These are phyloP conservation scores for Agonopterix alstromeriana DNA, from an alignment of 2,888 invertebrate genomes.

Conservation along the genomic window DNA sequence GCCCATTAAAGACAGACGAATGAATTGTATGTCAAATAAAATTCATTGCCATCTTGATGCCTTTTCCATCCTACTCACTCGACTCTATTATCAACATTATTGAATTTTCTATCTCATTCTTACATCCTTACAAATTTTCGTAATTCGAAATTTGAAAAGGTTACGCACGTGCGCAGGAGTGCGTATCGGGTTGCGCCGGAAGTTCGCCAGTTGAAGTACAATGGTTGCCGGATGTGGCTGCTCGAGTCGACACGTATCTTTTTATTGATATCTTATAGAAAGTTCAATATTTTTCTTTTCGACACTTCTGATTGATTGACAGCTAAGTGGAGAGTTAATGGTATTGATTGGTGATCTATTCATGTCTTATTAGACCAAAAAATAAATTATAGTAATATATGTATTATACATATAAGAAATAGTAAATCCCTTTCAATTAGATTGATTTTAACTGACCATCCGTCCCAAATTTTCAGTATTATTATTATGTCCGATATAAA, in stretches of 20 bases:
- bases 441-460: too few relatives aligned
- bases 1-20: conserved; percentile 10
- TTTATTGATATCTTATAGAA: conserved; percentile 71
- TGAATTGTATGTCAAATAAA: conserved; percentile 12
- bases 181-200: conserved; percentile 75
- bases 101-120: conserved; percentile 21
- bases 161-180: conserved; percentile 76
- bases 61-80: conserved; percentile 5
- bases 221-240: conserved; percentile 73
- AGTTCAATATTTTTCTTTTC: conserved; percentile 68
- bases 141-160: conserved; percentile 65
- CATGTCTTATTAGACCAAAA: too few relatives aligned
- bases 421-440: too few relatives aligned
- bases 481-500: too few relatives aligned
- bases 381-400: too few relatives aligned
- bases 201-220: conserved; percentile 63
- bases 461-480: too few relatives aligned
- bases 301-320: conserved; percentile 52
- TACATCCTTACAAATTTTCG: conserved; percentile 48
- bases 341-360: conserved; percentile 25
- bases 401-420: too few relatives aligned
- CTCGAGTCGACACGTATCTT: conserved; percentile 74
- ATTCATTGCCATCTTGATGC: conserved; percentile 2
- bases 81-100: conserved; percentile 14
- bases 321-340: conserved; percentile 36